These are phyloP conservation scores for Trichonephila clavipes DNA, from an alignment of 1,140 invertebrate species.

Conservation along the genomic window DNA sequence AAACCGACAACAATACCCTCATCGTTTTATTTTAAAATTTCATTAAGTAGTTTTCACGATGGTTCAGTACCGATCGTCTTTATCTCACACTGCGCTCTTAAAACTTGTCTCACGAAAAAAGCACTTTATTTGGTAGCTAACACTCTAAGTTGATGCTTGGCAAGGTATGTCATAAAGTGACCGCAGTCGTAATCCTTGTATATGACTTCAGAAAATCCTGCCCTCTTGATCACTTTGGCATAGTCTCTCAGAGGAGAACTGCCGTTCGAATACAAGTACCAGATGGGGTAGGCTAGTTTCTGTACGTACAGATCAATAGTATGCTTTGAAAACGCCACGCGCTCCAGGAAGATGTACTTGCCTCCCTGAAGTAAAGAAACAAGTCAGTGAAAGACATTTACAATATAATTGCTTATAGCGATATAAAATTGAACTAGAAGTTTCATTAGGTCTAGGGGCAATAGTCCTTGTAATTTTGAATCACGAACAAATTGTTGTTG, in stretches of 20 bases:
- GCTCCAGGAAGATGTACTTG: background rate
- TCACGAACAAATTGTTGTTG: too few species aligned
- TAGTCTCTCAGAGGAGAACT: background rate
- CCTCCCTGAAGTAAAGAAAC: background rate
- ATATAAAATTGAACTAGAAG: too few species aligned
- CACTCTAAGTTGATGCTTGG: background rate
- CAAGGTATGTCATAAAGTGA: background rate
- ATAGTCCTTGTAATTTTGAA: too few species aligned
- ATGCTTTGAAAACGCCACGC: background rate
- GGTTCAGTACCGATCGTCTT: too few species aligned
- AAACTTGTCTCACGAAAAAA: too few species aligned
- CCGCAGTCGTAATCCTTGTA: background rate
- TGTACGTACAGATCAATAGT: background rate
- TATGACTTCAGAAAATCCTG: background rate
- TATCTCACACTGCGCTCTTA: too few species aligned
- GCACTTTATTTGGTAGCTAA: background rate
- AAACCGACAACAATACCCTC: too few species aligned
- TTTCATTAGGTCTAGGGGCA: too few species aligned
- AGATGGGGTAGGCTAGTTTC: background rate
- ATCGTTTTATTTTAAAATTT: too few species aligned
- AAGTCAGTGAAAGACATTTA: too few species aligned
- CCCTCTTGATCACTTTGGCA: background rate
- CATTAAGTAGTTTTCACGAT: too few species aligned
- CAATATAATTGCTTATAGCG: too few species aligned
- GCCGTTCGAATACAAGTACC: background rate